Evolutionary conservation across 2,797 vertebrate genomes (phyloP), one percentile per base, ranked within the genome.

Genomic region (Thamnophis elegans): DNA sequence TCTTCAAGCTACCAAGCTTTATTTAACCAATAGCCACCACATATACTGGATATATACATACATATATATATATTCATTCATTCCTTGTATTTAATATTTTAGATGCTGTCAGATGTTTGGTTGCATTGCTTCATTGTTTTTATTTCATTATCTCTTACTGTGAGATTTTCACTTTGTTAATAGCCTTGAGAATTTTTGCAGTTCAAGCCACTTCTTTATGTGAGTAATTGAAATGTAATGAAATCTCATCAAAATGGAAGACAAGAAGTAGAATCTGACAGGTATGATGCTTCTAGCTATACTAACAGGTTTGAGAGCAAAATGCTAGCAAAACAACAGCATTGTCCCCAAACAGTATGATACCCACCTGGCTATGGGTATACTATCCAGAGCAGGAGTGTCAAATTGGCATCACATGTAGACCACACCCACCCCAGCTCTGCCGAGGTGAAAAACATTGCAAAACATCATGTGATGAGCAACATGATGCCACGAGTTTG

Each of bases 171-270:
- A 96, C 97, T 96, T 97, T 0, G 89, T 96, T 97, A 96, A 97
- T 97, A 95, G 95, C 93, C 90, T 97, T 97, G 97, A 98, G 98
- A 97, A 97, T 98, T 97, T 93, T 98, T 97, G 96, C 97, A 97
- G 97, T 94, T 5, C 98, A 93, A 97, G 96, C 91, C 97, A 42
- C 96, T 96, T 87, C 95, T 96, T 97, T 98, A 95, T 95, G 95
- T 97, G 97, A 96, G 96, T 97, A 97, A 97, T 97, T 98, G 97
- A 98, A 96, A 97, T 97, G 96, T 97, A 97, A 96, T 97, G 97
- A 96, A 94, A 97, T 97, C 96, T 96, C 96, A 97, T 95, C 97
- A 95, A 96, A 97, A 96, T 73, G 96, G 97, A 97, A 97, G 97
- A 98, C 96, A 95, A 97, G 96, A 96, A 95, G 95, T 98, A 97